phyloP scores from a whole-genome alignment of 2,888 invertebrate genomes.

The Eupithecia insigniata region DNA sequence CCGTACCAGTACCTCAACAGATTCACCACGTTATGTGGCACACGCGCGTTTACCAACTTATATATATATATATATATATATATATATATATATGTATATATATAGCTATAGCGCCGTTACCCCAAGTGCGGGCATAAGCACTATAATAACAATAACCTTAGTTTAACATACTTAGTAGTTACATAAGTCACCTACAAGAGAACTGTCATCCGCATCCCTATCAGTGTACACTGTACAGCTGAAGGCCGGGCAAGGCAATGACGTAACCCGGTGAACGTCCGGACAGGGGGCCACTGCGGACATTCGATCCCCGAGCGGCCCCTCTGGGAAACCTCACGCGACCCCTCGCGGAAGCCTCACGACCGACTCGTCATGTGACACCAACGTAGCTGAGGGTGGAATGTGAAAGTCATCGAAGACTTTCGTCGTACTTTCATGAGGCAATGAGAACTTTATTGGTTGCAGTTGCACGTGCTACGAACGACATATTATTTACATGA shows the following conservation, averaged over 20 bases:
- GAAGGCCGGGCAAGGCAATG: background rate
- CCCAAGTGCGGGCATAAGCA: too few species aligned
- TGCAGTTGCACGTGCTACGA: background rate
- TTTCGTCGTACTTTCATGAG: background rate
- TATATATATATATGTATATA: too few species aligned
- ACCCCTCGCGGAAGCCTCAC: slow-evolving; percentile 24
- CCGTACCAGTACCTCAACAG: too few species aligned
- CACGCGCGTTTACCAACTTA: too few species aligned
- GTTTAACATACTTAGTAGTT: too few species aligned
- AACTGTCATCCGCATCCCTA: slow-evolving; percentile 9
- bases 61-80: too few species aligned
- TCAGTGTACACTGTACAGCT: background rate
- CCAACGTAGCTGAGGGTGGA: background rate
- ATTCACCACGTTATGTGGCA: too few species aligned
- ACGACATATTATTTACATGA: background rate
- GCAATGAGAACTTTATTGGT: background rate
- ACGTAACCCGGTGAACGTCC: slow-evolving; percentile 20
- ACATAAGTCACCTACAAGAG: too few species aligned
- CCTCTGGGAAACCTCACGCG: slow-evolving; percentile 1
- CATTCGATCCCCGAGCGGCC: slow-evolving; percentile 18
- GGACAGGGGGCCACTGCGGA: slow-evolving; percentile 26
- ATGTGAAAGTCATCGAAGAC: background rate
- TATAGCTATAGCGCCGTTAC: too few species aligned
- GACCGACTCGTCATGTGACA: background rate
- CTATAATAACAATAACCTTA: too few species aligned